Evolutionary conservation across 2,888 invertebrate genomes (phyloP), one percentile per base, ranked within the genome.

Genomic region (Ochropacha duplaris): DNA sequence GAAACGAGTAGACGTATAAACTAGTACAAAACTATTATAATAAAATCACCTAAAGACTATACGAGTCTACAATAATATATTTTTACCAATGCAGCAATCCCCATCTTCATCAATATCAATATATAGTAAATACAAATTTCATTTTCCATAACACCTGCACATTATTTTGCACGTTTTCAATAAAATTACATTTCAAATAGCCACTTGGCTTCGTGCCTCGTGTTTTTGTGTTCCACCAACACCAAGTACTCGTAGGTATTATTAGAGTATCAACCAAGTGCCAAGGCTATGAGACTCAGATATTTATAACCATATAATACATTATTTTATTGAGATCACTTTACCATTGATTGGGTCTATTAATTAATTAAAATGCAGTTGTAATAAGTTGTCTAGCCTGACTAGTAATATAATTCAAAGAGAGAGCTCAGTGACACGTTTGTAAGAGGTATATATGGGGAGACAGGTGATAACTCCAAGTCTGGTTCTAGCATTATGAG

Each of bases 341-440:
- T 19, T 16, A 44, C 44, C 19, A n/a, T 44, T 16, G 19, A 44
- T 19, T 52, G 12, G 19, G 12, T 39, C n/a, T 31, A 52, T 51
- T 6, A 22, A 51, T 22, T 39, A 54, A 51, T 52, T 55, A 62
- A 64, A 65, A 31, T 63, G 70, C 65, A 65, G 65, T 55, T 52
- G 22, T 54, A 44, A 44, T 39, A 24, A 31, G 49, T 28, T 11
- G 39, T 31, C 50, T 50, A 49, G 69, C 67, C 50, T 70, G 79
- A 79, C 81, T 74, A 68, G 58, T 79, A 77, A 81, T 77, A 68
- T 73, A 72, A 79, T 84, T 81, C 82, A 75, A 75, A 71, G 87
- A 88, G 89, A 91, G 87, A 90, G 88, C 84, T 81, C 71, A 66
- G 62, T 65, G 68, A 72, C 81, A 72, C 66, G 75, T 79, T 72